Conservation (phyloP, 2,888 invertebrate genomes). For the Acanthosepion esculentum region DNA sequence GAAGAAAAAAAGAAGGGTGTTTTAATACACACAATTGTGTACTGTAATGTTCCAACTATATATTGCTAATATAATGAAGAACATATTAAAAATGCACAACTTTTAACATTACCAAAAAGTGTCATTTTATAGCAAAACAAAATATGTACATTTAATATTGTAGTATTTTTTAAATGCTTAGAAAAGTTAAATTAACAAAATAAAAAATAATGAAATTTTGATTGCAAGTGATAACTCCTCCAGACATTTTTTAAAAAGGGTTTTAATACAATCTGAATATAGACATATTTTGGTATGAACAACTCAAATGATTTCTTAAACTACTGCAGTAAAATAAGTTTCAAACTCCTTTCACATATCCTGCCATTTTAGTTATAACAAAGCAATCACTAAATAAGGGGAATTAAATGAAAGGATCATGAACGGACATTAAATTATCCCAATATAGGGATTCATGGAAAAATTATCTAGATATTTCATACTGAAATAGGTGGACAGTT, state of each 20-base stretch:
- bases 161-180: background rate
- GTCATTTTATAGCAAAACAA: constrained; percentile 15
- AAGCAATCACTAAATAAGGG: background rate
- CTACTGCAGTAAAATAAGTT: background rate
- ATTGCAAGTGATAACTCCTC: background rate
- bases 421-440: background rate
- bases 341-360: background rate
- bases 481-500: too few relatives aligned
- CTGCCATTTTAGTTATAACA: background rate
- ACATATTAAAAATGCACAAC: background rate
- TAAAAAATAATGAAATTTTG: background rate
- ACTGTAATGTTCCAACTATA: background rate
- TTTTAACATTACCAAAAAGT: constrained; percentile 23
- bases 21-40: background rate
- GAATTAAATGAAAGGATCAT: background rate
- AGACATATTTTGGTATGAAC: too few relatives aligned
- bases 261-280: too few relatives aligned
- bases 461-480: too few relatives aligned
- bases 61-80: background rate
- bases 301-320: background rate
- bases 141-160: background rate
- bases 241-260: too few relatives aligned
- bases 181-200: background rate
- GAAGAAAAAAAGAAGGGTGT: background rate
- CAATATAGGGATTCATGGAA: background rate